Evolutionary conservation across 2,888 invertebrate genomes (phyloP), one percentile per base, ranked within the genome.

Genomic region (Hirtodrosophila duncani): DNA sequence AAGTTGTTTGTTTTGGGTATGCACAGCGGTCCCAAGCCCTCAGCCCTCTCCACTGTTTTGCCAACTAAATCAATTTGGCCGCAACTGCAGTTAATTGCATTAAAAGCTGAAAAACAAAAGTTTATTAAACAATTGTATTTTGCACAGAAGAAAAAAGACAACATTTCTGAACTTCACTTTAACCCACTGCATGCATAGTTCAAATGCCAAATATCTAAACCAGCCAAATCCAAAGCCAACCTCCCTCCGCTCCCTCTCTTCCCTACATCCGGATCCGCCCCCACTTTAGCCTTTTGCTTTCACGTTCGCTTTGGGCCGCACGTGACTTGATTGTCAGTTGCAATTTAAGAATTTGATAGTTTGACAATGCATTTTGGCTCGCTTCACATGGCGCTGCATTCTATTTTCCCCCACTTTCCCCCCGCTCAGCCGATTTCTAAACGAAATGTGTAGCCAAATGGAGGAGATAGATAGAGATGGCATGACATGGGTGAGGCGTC

Each of bases 251-350:
- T 17, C 27, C 21, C 10, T 26, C 30, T 8, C n/a, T 9, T 7
- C 18, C 10, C 14, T n/a, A n/a, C n/a, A n/a, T n/a, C n/a, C n/a
- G n/a, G n/a, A n/a, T n/a, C 16, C 30, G 1, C 3, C 30, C 14
- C n/a, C 7, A 7, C 13, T 6, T 30, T 16, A 14, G 11, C 30
- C 30, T 13, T 13, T 3, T 30, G 30, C 7, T 14, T 18, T 20
- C 27, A 11, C 7, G 20, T 53, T 42, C 36, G 41, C 20, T 38
- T 39, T 55, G 56, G 31, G 33, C 34, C 29, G 77, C 64, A 77
- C 75, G 75, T 77, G 75, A 77, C 75, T 78, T 77, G 75, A 77
- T 78, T 77, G 77, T 81, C 77, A 74, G 81, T 77, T 77, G 81
- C 81, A 77, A 81, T 77, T 77, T 81, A 68, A 70, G 71, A 70